Evolutionary conservation across 35 echinoderm and acorn worm genomes (phyloP), one percentile per base, ranked within the genome.

Genomic region (Eucidaris tribuloides): DNA sequence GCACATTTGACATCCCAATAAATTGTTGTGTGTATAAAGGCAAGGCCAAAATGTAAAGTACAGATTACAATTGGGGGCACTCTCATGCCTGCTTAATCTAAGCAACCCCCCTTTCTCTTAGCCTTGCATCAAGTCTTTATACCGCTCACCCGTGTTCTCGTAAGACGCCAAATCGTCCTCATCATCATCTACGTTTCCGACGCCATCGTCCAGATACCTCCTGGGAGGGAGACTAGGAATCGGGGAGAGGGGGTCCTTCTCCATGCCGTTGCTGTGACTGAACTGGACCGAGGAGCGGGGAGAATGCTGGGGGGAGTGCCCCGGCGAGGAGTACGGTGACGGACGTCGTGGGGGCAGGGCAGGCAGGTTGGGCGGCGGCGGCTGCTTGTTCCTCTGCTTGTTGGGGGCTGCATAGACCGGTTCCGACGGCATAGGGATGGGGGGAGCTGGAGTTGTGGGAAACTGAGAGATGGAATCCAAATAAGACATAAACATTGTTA

Each of bases 381-480:
- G 76, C 2, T 5, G 42, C 42, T 52, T 20, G 17, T 58, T 43
- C 25, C 57, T 82, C 20, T 46, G 40, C 60, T 86, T 92, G 33
- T 86, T 68, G 4, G 90, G 84, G 50, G 84, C 79, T 9, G 90
- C 90, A 34, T 92, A 92, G 55, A 92, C 90, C 0, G 90, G 90
- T 28, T 92, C 90, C 3, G 32, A 14, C 14, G 4, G 29, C 11
- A 23, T 23, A 37, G 63, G 62, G 15, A 48, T 44, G 27, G 65
- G 44, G 35, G 82, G 65, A 34, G 83, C 68, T 22, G 72, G 52
- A 39, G 42, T 49, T 48, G 41, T 61, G 37, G 22, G 25, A 46
- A 70, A 3, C 35, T 60, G 45, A 31, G 0, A 15, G 2, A 5
- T 19, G 71, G 43, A 37, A 23, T 35, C 13, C 17, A 29, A 77